A percentile compares a stretch with the other conserved stretches of the same genome.
These are phyloP conservation scores for Rhimphoctona megacephalus DNA, from an alignment of 2,888 invertebrate species.

Conservation along the genomic window DNA sequence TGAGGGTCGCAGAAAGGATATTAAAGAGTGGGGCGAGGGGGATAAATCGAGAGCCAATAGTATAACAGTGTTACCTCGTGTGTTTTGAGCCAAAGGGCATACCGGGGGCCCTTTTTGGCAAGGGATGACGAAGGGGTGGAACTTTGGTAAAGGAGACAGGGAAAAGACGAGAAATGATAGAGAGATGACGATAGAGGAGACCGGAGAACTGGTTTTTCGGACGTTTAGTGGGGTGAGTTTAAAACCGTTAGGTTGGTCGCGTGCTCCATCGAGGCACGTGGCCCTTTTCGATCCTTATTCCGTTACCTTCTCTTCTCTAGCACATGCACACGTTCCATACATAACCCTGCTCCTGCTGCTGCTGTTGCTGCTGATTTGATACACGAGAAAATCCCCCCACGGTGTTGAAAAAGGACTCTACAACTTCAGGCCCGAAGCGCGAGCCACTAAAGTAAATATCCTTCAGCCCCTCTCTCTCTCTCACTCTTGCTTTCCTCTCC, in stretches of 20 bases:
- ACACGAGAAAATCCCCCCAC: constrained; percentile 57
- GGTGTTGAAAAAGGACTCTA: constrained; percentile 60
- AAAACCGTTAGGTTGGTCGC: constrained; percentile 84
- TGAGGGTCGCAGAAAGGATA: constrained; percentile 72
- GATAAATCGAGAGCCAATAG: constrained; percentile 79
- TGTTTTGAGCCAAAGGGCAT: constrained; percentile 77
- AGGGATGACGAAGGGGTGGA: constrained; percentile 78
- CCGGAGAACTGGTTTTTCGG: constrained; percentile 80
- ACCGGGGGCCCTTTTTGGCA: constrained; percentile 70
- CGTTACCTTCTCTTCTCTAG: constrained; percentile 42
- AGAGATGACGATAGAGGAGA: constrained; percentile 52
- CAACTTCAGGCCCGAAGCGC: constrained; percentile 34
- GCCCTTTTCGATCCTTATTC: constrained; percentile 75
- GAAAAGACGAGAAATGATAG: constrained; percentile 39
- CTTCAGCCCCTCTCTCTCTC: constrained; percentile 3
- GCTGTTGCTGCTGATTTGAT: constrained; percentile 31
- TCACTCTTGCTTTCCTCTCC: neutral
- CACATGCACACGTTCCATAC: constrained; percentile 55
- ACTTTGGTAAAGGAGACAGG: constrained; percentile 39
- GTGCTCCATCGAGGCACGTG: constrained; percentile 83
- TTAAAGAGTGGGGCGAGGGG: constrained; percentile 66
- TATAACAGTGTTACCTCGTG: constrained; percentile 82
- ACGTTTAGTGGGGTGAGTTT: constrained; percentile 78
- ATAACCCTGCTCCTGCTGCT: constrained; percentile 36
- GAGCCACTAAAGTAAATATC: constrained; percentile 42